Conservation (phyloP, 2,797 vertebrate genomes). For the Sebastes reedi region DNA sequence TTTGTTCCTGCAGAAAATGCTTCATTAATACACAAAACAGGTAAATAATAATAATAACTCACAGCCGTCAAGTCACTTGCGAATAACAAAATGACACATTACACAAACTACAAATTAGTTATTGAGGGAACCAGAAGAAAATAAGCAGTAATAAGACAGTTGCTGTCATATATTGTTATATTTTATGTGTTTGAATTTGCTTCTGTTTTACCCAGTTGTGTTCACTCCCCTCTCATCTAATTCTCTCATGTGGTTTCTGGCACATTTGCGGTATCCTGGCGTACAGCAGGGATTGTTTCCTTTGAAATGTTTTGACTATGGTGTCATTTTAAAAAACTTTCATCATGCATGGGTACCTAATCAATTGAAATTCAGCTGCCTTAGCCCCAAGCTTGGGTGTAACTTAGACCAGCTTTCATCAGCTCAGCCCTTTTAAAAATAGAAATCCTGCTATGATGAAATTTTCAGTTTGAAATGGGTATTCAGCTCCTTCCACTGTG, state of each 20-base stretch:
- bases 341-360: slow-evolving; percentile 73
- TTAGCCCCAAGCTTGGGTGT: slow-evolving; percentile 61
- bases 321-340: slow-evolving; percentile 78
- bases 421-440: slow-evolving; percentile 68
- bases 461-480: slow-evolving; percentile 65
- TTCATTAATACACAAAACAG: slow-evolving; percentile 25
- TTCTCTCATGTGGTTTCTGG: slow-evolving; percentile 72
- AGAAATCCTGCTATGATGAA: slow-evolving; percentile 60
- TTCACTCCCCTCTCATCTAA: slow-evolving; percentile 66
- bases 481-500: slow-evolving; percentile 35
- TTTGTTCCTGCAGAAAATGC: slow-evolving; percentile 31
- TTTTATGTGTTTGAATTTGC: slow-evolving; percentile 55
- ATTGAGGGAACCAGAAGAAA: slow-evolving; percentile 44
- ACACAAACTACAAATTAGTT: slow-evolving; percentile 67
- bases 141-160: slow-evolving; percentile 63
- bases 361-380: slow-evolving; percentile 76
- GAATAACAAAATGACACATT: slow-evolving; percentile 63
- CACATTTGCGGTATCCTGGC: slow-evolving; percentile 65
- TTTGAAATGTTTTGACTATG: slow-evolving; percentile 75
- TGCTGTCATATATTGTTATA: slow-evolving; percentile 66
- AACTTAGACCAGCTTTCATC: slow-evolving; percentile 75
- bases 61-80: slow-evolving; percentile 34
- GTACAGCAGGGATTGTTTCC: slow-evolving; percentile 63
- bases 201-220: slow-evolving; percentile 50
- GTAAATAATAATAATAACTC: slow-evolving; percentile 39